A percentile compares a stretch with the other conserved stretches of the same genome.
phyloP scores from a whole-genome alignment of 2,888 invertebrate genomes.

The Coremacera marginata region DNA sequence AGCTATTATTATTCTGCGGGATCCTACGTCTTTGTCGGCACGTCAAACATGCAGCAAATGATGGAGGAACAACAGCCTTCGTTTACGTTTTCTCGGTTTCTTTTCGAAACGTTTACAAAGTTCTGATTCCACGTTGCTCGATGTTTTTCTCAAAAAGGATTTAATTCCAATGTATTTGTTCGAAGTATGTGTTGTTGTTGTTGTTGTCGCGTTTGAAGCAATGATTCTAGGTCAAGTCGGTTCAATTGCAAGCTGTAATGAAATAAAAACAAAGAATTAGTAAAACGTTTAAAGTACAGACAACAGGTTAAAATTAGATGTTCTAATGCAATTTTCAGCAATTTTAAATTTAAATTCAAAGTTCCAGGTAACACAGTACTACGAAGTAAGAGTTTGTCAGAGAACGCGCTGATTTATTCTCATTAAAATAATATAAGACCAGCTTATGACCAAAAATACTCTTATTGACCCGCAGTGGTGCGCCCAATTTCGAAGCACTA shows the following conservation, averaged over 20 bases:
- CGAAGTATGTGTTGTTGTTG: not conserved
- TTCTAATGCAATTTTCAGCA: not conserved
- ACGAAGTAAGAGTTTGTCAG: too few relatives aligned
- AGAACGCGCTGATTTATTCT: too few relatives aligned
- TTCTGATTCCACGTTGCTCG: conserved; percentile 51
- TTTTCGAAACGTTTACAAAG: conserved; percentile 50
- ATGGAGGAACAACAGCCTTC: conserved; percentile 25
- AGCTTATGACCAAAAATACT: too few relatives aligned
- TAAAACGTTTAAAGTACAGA: not conserved
- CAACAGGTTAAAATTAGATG: too few relatives aligned
- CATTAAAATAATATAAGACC: too few relatives aligned
- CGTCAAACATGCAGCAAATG: not conserved
- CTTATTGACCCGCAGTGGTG: too few relatives aligned
- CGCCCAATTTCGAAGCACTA: too few relatives aligned
- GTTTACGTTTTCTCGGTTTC: conserved; percentile 53
- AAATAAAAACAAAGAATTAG: conserved; percentile 17
- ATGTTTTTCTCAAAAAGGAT: conserved; percentile 42
- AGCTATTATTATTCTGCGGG: not conserved
- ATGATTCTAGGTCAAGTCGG: conserved; percentile 41
- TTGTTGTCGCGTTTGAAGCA: conserved; percentile 10
- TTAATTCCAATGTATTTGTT: conserved; percentile 6
- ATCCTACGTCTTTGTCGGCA: not conserved
- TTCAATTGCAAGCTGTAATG: conserved; percentile 48
- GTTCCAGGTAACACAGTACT: too few relatives aligned
- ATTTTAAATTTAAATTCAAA: too few relatives aligned